phyloP scores from a whole-genome alignment of 2,888 invertebrate genomes.

The Catocala sponsa region DNA sequence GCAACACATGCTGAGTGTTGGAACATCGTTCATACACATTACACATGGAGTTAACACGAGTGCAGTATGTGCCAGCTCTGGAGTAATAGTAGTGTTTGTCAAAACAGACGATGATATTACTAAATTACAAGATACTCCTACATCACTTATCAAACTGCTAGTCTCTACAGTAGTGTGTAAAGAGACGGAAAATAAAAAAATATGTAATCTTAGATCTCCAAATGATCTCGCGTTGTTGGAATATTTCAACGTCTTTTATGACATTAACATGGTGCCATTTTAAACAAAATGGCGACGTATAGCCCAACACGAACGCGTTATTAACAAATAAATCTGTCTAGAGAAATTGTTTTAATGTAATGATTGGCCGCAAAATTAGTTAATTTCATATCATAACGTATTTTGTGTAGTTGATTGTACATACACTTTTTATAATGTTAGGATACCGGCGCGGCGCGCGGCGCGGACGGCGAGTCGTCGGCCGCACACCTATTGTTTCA shows the following conservation, averaged over 20 bases:
- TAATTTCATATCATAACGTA: conserved; percentile 41
- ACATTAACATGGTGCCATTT: conserved; percentile 37
- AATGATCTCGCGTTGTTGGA: conserved; percentile 48
- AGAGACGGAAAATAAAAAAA: conserved; percentile 31
- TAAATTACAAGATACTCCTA: conserved; percentile 4
- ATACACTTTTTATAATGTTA: conserved; percentile 64
- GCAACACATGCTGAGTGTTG: too few relatives aligned
- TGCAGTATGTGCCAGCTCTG: too few relatives aligned
- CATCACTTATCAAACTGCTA: conserved; percentile 11
- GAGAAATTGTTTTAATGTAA: conserved; percentile 10
- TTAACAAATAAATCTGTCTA: conserved; percentile 3
- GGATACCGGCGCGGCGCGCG: conserved; percentile 40
- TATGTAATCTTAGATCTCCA: conserved; percentile 39
- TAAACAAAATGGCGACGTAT: conserved; percentile 32
- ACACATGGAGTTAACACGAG: too few relatives aligned
- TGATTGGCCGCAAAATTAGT: conserved; percentile 19
- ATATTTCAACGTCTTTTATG: conserved; percentile 41
- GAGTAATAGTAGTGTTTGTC: too few relatives aligned
- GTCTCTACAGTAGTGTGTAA: conserved; percentile 36
- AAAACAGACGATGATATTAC: too few relatives aligned
- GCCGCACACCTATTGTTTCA: conserved; percentile 27
- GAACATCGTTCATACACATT: too few relatives aligned
- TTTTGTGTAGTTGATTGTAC: conserved; percentile 62
- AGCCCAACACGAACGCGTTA: conserved; percentile 35
- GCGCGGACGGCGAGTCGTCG: conserved; percentile 26